Base-by-base conservation (phyloP, 2,113 vertebrate genomes). In the Cryptotis parvus region DNA sequence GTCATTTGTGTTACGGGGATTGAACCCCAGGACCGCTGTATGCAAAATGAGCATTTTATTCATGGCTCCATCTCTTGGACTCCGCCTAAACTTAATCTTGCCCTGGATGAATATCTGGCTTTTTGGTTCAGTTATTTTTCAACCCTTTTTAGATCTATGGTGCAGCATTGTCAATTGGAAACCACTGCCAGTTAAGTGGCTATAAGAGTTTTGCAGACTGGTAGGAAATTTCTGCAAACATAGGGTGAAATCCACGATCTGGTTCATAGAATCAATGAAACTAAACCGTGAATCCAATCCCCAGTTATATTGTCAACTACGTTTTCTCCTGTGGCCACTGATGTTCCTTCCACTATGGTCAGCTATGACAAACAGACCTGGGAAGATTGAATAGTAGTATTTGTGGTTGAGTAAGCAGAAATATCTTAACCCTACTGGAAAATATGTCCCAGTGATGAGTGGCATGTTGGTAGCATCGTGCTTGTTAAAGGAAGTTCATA, bases 401-500 rank as follows among this genome's bases (percentile, higher is more conserved):
- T 41, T 31, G 35, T 52, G 31, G 33, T 39, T 75, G 83, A 9
- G 33, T 69, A 69, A 89, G 45, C 18, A 31, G 58, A 31, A 76
- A 43, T 68, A 83, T 43, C 76, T 91, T 55, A 65, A 20, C 65
- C 2, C 65, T 9, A 1, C 9, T 70, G 58, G 45, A 84, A 91
- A 86, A 35, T 63, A 24, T 33, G 49, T 73, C 18, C 63, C 52
- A 24, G 55, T 58, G 76, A 35, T 27, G 61, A 94, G 20, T 33
- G 45, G 16, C 20, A 35, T 14, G 14, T 63, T 35, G 22, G 66
- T 29, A 81, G n/a, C 37, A n/a, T 65, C 39, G 31, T 52, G 37
- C 66, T 94, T 88, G 69, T 88, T 76, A 78, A 84, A 55, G 76
- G 9, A 83, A 84, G 26, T 45, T 81, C 15, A 43, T 58, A 61